Conservation (phyloP, 2,888 invertebrate genomes). For the Melanostoma mellinum region DNA sequence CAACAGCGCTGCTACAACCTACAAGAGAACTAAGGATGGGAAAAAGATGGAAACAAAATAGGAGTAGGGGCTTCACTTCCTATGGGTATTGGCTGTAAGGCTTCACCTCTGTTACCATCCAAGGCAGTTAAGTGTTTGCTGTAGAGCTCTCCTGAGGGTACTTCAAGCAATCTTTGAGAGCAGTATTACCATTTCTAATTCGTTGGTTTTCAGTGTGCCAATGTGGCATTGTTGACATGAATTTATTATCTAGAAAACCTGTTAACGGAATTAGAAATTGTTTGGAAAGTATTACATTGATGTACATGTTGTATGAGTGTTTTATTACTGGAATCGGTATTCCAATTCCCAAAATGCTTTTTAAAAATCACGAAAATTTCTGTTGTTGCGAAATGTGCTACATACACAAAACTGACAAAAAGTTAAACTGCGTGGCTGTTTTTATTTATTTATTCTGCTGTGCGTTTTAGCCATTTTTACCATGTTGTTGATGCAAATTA, state of each 20-base stretch:
- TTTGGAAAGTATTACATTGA: no score
- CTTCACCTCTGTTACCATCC: slow-evolving; percentile 44
- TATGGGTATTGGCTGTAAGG: slow-evolving; percentile 35
- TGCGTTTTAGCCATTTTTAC: no score
- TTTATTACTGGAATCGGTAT: no score
- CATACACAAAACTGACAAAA: no score
- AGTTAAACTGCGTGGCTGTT: no score
- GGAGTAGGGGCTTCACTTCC: slow-evolving; percentile 25
- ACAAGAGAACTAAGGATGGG: slow-evolving; percentile 14
- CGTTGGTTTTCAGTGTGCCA: slow-evolving; percentile 21
- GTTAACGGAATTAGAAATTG: neutral
- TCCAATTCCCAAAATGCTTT: no score
- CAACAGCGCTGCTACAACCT: slow-evolving; percentile 32
- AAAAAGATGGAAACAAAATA: slow-evolving; percentile 20
- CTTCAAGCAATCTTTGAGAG: slow-evolving; percentile 33
- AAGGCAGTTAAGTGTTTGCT: slow-evolving; percentile 46
- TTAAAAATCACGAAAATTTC: no score
- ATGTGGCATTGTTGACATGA: slow-evolving; percentile 17
- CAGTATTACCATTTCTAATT: slow-evolving; percentile 38
- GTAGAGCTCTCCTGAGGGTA: slow-evolving; percentile 40
- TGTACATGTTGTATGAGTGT: no score
- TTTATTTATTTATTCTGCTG: no score
- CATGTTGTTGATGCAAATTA: no score
- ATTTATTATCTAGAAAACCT: slow-evolving; percentile 2
- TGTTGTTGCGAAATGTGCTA: no score